Base-by-base conservation (phyloP, 1,140 invertebrate species). In the Aleiodes sp. region DNA sequence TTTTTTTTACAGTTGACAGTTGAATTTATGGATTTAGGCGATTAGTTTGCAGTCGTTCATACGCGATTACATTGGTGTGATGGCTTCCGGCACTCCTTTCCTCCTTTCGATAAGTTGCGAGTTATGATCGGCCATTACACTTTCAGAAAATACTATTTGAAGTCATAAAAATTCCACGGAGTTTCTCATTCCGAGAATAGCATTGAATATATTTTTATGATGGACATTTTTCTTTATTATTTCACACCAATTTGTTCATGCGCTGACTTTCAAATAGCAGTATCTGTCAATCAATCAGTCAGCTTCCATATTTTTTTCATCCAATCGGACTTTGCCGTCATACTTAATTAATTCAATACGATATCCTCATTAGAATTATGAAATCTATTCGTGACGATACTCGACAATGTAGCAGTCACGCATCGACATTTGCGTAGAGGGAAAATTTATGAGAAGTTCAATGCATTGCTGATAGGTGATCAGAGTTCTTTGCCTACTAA, bases 391-490 rank as follows among this genome's bases (percentile, higher is more conserved):
- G n/a, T n/a, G n/a, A n/a, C n/a, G n/a, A n/a, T n/a, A n/a, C n/a
- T n/a, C n/a, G n/a, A n/a, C n/a, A n/a, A n/a, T n/a, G n/a, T n/a
- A n/a, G n/a, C n/a, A n/a, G n/a, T n/a, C n/a, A n/a, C n/a, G n/a
- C n/a, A n/a, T n/a, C n/a, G n/a, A n/a, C n/a, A n/a, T n/a, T n/a
- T n/a, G n/a, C n/a, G n/a, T n/a, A n/a, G n/a, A n/a, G n/a, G n/a
- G n/a, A n/a, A n/a, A 60, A 43, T 31, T 28, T 14, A 39, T 16
- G 19, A 29, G 59, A 67, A 65, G 31, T 70, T 70, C 19, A 59
- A 65, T 60, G 62, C 65, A 60, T 70, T 41, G 39, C 68, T 65
- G 65, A 70, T 70, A 65, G 62, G 62, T 70, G 62, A 65, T 70
- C 65, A 65, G 68, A 39, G 31, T 21, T 37, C n/a, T 70, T 60